Evolutionary conservation across 2,888 invertebrate genomes (phyloP).

Genomic region (Ochropleura plecta): DNA sequence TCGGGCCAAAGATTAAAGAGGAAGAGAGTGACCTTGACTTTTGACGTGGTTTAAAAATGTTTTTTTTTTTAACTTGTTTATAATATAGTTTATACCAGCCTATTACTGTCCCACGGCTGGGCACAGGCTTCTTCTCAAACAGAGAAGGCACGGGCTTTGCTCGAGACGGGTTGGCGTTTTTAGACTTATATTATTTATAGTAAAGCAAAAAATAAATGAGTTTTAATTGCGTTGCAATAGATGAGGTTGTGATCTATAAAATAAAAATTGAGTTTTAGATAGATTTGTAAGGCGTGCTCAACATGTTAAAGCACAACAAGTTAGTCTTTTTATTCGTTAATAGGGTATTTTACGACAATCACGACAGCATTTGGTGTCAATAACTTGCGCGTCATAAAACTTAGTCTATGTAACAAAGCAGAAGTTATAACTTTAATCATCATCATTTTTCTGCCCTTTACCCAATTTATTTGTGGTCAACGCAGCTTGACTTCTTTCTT

Average conservation of each 20-base stretch:
- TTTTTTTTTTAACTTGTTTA: not conserved
- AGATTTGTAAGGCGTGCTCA: not conserved
- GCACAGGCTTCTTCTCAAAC: no score
- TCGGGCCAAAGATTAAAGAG: conserved; percentile 64
- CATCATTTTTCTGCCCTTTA: no score
- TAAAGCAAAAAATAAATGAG: not conserved
- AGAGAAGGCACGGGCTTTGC: no score
- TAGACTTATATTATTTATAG: no score
- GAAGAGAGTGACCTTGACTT: conserved; percentile 41
- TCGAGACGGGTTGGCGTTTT: no score
- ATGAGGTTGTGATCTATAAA: not conserved
- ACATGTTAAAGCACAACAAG: not conserved
- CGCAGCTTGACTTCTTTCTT: no score
- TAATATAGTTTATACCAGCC: not conserved
- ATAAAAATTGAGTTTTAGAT: not conserved
- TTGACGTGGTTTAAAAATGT: conserved; percentile 1
- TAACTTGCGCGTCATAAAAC: no score
- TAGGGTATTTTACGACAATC: not conserved
- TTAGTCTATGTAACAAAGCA: no score
- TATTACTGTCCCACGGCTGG: no score
- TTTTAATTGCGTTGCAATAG: not conserved
- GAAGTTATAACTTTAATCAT: no score
- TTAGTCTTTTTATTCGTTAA: not conserved
- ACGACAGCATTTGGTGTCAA: not conserved
- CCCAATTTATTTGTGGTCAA: no score